Evolutionary conservation across 2,888 invertebrate genomes (phyloP), one percentile per base, ranked within the genome.

Genomic region (Cephus runcator): DNA sequence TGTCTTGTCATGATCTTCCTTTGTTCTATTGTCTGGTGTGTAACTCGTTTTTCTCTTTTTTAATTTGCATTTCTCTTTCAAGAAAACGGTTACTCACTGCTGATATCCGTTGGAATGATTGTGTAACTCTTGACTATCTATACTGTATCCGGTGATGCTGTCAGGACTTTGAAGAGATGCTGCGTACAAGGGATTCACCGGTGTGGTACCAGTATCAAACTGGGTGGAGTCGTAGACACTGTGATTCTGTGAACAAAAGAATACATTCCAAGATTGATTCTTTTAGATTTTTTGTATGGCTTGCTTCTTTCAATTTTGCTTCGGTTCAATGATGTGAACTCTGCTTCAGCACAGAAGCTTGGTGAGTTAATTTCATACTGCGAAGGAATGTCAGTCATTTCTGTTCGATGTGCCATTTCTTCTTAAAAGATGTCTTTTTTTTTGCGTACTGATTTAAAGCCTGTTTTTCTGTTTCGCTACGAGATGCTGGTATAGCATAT

Each of bases 91-190:
- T 34, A 80, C 83, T 91, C 87, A 91, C 86, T 91, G 91, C 81
- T 91, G 91, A 80, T 90, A 91, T 83, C 91, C 90, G 81, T 90
- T 91, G 79, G 86, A 82, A 79, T 90, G 90, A 79, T 86, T 89
- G 83, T 87, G 86, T 69, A 85, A 86, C 77, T 88, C 88, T 86
- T 86, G 88, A 85, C 90, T 91, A 87, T 93, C 90, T 87, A 93
- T 92, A 88, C 93, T 93, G 88, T 93, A 93, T 79, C 93, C 93
- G 56, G 94, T 94, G 90, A 95, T 94, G 78, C 95, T 95, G 91
- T 95, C 95, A 36, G 95, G 95, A 88, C 95, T 95, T 89, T 95
- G 95, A 12, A 95, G 92, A 1, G 95, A 95, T 30, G 95, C 95
- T 85, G 94, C 94, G 90, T 95, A 95, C 68, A 94, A 92, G 0